Evolutionary conservation across 2,113 vertebrate genomes (phyloP).

Genomic region (Calyptomena viridis): DNA sequence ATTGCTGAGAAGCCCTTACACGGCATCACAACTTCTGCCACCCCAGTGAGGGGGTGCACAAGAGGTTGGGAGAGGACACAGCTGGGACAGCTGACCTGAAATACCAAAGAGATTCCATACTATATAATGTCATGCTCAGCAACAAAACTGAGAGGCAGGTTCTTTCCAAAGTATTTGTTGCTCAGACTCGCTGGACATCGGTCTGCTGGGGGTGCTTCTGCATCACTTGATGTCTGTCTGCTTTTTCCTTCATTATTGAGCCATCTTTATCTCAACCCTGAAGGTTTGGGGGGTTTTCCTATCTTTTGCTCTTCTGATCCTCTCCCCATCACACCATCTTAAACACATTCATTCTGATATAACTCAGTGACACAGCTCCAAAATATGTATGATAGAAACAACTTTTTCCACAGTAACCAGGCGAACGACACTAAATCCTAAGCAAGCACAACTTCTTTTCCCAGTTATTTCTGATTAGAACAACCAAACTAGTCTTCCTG

Average conservation of each 20-base stretch:
- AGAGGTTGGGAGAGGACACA: constrained; percentile 28
- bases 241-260: background rate
- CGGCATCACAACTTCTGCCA: background rate
- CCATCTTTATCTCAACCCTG: background rate
- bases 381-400: background rate
- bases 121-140: background rate
- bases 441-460: background rate
- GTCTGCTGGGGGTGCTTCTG: background rate
- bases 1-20: background rate
- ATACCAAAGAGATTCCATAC: constrained; percentile 7
- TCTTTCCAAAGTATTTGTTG: background rate
- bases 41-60: background rate
- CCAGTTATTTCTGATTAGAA: background rate
- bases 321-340: background rate
- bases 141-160: background rate
- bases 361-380: background rate
- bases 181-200: background rate
- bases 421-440: background rate
- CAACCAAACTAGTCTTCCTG: background rate
- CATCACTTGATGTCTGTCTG: background rate
- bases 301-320: background rate
- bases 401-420: background rate
- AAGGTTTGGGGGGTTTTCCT: background rate
- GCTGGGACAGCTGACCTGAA: constrained; percentile 59
- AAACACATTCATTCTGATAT: background rate